phyloP scores from a whole-genome alignment of 1,140 invertebrate genomes.

The Probaryconus sp. region DNA sequence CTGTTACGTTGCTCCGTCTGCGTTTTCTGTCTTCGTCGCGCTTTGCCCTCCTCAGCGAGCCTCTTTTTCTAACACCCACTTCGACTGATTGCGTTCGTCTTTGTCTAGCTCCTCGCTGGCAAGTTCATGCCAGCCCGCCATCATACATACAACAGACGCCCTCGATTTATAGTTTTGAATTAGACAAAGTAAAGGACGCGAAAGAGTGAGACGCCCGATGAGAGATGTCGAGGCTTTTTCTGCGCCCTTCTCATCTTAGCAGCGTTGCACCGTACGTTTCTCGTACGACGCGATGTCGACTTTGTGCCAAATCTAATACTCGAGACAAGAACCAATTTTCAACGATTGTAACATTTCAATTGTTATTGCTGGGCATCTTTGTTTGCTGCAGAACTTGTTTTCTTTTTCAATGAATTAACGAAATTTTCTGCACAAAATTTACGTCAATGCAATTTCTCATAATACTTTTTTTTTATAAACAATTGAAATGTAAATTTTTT shows the following conservation, averaged over 20 bases:
- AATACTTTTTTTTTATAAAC: too few relatives aligned
- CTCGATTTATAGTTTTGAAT: slow-evolving; percentile 78
- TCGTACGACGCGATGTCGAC: slow-evolving; percentile 24
- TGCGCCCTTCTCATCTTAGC: slow-evolving; percentile 30
- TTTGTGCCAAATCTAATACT: slow-evolving; percentile 49
- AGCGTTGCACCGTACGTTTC: slow-evolving; percentile 32
- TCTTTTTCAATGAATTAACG: neutral
- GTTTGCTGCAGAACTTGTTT: neutral
- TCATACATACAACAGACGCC: slow-evolving; percentile 77
- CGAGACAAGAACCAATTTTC: slow-evolving; percentile 38
- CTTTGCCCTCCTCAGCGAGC: slow-evolving; percentile 18
- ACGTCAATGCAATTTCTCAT: too few relatives aligned
- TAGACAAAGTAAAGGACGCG: slow-evolving; percentile 74
- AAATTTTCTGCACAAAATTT: too few relatives aligned
- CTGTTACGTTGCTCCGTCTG: slow-evolving; percentile 74
- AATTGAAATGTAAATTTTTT: too few relatives aligned
- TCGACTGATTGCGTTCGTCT: slow-evolving; percentile 29
- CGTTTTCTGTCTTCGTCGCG: slow-evolving; percentile 30
- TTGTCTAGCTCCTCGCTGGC: slow-evolving; percentile 56
- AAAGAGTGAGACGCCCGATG: slow-evolving; percentile 32
- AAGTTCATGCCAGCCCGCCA: slow-evolving; percentile 72
- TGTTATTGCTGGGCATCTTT: slow-evolving; percentile 22
- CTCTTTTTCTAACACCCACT: slow-evolving; percentile 12
- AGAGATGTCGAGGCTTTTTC: slow-evolving; percentile 47
- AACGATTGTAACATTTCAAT: slow-evolving; percentile 26